Evolutionary conservation across 1,140 invertebrate species (phyloP), one percentile per base, ranked within the genome.

Genomic region (Lepidostoma basale): DNA sequence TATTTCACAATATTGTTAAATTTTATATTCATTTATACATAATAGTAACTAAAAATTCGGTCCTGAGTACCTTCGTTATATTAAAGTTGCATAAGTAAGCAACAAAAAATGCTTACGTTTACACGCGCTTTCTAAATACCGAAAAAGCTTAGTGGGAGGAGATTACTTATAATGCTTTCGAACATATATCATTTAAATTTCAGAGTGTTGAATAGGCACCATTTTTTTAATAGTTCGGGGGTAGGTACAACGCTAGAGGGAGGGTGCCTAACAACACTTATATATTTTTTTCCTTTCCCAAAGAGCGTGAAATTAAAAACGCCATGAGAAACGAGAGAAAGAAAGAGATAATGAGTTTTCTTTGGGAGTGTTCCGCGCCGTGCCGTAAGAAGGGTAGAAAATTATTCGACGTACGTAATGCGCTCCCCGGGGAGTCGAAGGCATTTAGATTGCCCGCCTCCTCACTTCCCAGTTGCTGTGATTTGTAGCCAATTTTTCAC

Each of bases 281-380:
- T 18, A n/a, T 42, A 28, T 44, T 62, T 62, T 63, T 63, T 47
- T 12, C 18, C 42, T 49, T 20, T 14, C 14, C 44, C 39, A 5
- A 18, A 49, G 28, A 63, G 42, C 44, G 60, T 63, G 60, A 63
- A 63, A 63, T 63, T 63, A 63, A 36, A 63, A 30, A 44, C 42
- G 30, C 40, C 44, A 18, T 47, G 42, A 47, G 28, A 63, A 63
- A 63, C 26, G 30, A 40, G 18, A 58, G 40, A 59, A 39, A 62
- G 16, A 59, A 59, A 30, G 4, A 54, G 49, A 54, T 33, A 54
- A 54, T 54, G 49, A 33, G 26, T 54, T 54, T 54, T 54, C 49
- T 30, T 33, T 28, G 26, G 18, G 23, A 18, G 12, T 54, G 49
- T 54, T 28, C 26, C 26, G 5, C n/a, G 25, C 14, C 49, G 26